Percentiles rank a stretch among this genome's conserved stretches.
These are phyloP conservation scores for Psilopsiagon aymara DNA, from an alignment of 2,113 vertebrate genomes.

Conservation along the genomic window DNA sequence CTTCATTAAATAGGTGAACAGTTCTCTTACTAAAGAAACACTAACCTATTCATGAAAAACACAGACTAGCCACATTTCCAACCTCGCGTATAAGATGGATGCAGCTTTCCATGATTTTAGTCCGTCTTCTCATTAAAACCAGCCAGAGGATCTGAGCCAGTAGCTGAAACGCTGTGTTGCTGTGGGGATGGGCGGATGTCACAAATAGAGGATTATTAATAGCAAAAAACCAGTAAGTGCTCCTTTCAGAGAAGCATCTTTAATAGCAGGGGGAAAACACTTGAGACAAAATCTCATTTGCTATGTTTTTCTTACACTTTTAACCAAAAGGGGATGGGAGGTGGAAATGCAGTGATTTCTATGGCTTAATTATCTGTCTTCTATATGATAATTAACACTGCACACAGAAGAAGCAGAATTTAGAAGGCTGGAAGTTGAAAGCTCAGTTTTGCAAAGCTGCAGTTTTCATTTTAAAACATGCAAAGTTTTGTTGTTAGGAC, in stretches of 20 bases:
- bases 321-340: not conserved
- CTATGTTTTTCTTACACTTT: slow-evolving; percentile 38
- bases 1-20: not conserved
- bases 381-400: not conserved
- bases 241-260: slow-evolving; percentile 37
- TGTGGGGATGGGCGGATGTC: slow-evolving; percentile 53
- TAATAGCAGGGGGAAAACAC: slow-evolving; percentile 50
- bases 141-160: not conserved
- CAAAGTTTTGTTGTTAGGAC: not conserved
- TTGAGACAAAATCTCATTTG: slow-evolving; percentile 47
- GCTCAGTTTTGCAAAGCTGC: not conserved
- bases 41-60: not conserved
- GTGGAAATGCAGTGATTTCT: not conserved
- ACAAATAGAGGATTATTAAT: slow-evolving; percentile 65
- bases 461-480: slow-evolving; percentile 15
- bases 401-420: not conserved
- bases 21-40: not conserved
- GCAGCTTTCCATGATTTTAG: not conserved
- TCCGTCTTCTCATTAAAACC: not conserved
- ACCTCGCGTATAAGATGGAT: accelerated
- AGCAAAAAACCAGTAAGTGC: slow-evolving; percentile 52
- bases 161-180: slow-evolving; percentile 21
- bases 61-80: not conserved
- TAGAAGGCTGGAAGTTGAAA: not conserved
- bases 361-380: not conserved